Evolutionary conservation across 2,113 vertebrate genomes (phyloP), one percentile per base, ranked within the genome.

Genomic region (Oplegnathus fasciatus): DNA sequence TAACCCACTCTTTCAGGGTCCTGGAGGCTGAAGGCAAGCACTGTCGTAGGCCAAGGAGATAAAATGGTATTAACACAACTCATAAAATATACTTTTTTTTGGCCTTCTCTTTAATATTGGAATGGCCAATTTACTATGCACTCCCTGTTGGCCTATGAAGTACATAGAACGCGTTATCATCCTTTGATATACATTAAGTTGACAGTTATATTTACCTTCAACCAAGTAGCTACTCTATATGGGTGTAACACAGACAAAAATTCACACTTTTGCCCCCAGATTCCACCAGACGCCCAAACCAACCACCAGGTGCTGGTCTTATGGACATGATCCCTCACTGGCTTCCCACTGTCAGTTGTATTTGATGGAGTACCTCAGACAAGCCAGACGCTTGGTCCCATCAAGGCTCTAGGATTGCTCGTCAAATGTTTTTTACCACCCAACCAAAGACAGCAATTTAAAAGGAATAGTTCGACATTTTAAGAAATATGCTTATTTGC

Each of bases 1-100:
- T 55, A 75, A 65, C 54, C 71, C 80, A 26, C 57, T 75, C 65
- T 60, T 40, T 42, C 22, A 57, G 2, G 20, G 79, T 75, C 32
- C 61, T 17, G 10, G 44, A 48, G 68, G 52, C 68, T 77, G 42
- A 76, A 52, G 75, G 22, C 64, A 78, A 42, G 34, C 18, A 50
- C 28, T 60, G 44, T 11, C 62, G 61, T 37, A 20, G 48, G 18
- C 17, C 17, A 32, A 57, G 42, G 65, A 52, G 26, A 69, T 30
- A 54, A 84, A 78, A 9, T n/a, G 20, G 22, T 15, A 7, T 17
- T 37, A 52, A 66, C 24, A 50, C 28, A 50, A 60, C 34, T 48
- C n/a, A 57, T 15, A 55, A 65, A 57, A 78, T 32, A 67, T n/a
- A 61, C 1, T 0, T 57, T 18, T 5, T 32, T 61, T 64, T 24